A percentile compares a stretch with the other conserved stretches of the same genome.
Conservation (phyloP, 2,797 vertebrate genomes). For the Sebastolobus altivelis region DNA sequence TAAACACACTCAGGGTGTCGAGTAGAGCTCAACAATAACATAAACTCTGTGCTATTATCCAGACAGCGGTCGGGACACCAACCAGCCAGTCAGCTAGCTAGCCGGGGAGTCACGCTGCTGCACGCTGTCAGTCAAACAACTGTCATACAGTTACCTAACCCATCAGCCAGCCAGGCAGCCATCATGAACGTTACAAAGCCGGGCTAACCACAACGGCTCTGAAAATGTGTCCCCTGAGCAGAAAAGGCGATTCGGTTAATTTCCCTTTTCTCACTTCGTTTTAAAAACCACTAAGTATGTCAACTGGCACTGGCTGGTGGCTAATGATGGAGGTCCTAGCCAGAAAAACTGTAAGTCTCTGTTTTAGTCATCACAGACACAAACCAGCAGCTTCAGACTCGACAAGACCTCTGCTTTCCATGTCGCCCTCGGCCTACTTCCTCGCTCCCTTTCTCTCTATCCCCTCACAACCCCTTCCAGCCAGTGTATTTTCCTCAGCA, state of each 20-base stretch:
- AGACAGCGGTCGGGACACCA: constrained; percentile 48
- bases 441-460: constrained; percentile 33
- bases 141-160: constrained; percentile 23
- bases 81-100: constrained; percentile 47
- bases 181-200: constrained; percentile 29
- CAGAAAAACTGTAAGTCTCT: constrained; percentile 44
- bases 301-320: constrained; percentile 40
- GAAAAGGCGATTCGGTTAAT: constrained; percentile 42
- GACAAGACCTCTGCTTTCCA: constrained; percentile 37
- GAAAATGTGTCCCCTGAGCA: constrained; percentile 32
- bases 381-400: constrained; percentile 45
- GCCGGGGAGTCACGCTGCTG: constrained; percentile 36
- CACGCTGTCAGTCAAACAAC: constrained; percentile 48
- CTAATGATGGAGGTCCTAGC: constrained; percentile 48
- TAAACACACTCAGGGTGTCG: constrained; percentile 66
- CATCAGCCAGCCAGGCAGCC: constrained; percentile 13
- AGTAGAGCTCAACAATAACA: constrained; percentile 67
- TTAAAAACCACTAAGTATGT: constrained; percentile 51
- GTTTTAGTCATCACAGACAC: constrained; percentile 51
- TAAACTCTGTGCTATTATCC: constrained; percentile 67
- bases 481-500: constrained; percentile 37
- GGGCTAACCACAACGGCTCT: constrained; percentile 21
- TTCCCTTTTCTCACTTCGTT: constrained; percentile 37
- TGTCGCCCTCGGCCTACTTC: constrained; percentile 11
- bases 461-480: constrained; percentile 10